These are phyloP conservation scores for Dicaeum eximium DNA, from an alignment of 2,113 vertebrate species.

Conservation along the genomic window DNA sequence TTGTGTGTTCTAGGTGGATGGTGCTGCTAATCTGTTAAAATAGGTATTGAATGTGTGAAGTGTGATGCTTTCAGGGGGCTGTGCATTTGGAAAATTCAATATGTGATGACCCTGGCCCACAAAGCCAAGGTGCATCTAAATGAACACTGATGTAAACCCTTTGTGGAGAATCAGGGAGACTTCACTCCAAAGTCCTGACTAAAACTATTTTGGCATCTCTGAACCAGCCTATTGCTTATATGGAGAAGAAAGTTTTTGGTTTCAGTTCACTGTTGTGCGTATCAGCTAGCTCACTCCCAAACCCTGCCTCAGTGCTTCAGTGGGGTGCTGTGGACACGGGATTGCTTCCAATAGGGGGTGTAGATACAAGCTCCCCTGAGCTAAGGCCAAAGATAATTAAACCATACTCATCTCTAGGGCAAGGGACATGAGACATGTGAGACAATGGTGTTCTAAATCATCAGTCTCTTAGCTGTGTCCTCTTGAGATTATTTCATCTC, in stretches of 20 bases:
- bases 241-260: neutral
- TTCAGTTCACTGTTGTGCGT: neutral
- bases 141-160: neutral
- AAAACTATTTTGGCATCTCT: neutral
- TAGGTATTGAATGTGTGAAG: neutral
- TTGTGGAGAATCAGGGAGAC: neutral
- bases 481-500: neutral
- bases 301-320: neutral
- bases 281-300: neutral
- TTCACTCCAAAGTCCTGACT: neutral
- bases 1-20: neutral
- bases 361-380: neutral
- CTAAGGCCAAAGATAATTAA: neutral
- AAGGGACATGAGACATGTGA: neutral
- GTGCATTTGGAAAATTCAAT: neutral
- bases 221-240: neutral
- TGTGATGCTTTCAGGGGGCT: neutral
- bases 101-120: neutral
- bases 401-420: neutral
- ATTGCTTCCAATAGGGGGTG: neutral
- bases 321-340: rapidly evolving
- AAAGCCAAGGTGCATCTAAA: neutral
- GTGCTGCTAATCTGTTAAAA: neutral
- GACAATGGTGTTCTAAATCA: neutral
- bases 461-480: neutral